These are phyloP conservation scores for Belgica antarctica DNA, from an alignment of 2,888 invertebrate genomes.

Conservation along the genomic window DNA sequence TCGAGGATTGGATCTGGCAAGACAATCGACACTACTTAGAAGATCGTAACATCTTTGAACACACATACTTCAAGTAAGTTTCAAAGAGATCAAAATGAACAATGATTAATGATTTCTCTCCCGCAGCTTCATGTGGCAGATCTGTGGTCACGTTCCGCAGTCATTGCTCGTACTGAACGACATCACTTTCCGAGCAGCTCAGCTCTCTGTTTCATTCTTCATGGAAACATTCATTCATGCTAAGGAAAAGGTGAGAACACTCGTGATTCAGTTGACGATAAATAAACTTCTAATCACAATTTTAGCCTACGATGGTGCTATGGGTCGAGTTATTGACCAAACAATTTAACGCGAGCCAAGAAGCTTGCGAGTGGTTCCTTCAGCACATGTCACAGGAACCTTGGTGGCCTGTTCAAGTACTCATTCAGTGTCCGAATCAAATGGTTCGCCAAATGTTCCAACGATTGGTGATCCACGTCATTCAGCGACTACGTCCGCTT, in stretches of 20 bases:
- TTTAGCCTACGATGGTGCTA: constrained; percentile 88
- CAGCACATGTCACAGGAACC: constrained; percentile 90
- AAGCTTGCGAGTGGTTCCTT: constrained; percentile 88
- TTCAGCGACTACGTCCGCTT: constrained; percentile 73
- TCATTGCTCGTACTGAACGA: constrained; percentile 77
- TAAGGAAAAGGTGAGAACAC: constrained; percentile 77
- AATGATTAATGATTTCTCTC: no score
- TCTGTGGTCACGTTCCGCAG: constrained; percentile 90
- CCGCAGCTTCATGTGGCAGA: constrained; percentile 96
- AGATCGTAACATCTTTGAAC: constrained; percentile 94
- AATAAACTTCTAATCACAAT: constrained; percentile 45
- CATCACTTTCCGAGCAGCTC: constrained; percentile 79
- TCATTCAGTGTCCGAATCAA: constrained; percentile 94
- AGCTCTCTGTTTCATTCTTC: constrained; percentile 89
- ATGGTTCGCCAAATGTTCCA: constrained; percentile 97
- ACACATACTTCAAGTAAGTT: constrained; percentile 87
- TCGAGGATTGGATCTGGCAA: constrained; percentile 96
- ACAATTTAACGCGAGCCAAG: constrained; percentile 87
- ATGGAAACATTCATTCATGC: constrained; percentile 96
- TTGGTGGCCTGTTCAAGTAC: constrained; percentile 93
- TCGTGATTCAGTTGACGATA: background rate
- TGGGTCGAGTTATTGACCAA: constrained; percentile 95
- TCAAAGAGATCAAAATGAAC: background rate
- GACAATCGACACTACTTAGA: constrained; percentile 94
- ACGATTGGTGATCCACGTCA: constrained; percentile 89